These are phyloP conservation scores for Trissolcus japonicus DNA, from an alignment of 2,888 invertebrate genomes.

Conservation along the genomic window DNA sequence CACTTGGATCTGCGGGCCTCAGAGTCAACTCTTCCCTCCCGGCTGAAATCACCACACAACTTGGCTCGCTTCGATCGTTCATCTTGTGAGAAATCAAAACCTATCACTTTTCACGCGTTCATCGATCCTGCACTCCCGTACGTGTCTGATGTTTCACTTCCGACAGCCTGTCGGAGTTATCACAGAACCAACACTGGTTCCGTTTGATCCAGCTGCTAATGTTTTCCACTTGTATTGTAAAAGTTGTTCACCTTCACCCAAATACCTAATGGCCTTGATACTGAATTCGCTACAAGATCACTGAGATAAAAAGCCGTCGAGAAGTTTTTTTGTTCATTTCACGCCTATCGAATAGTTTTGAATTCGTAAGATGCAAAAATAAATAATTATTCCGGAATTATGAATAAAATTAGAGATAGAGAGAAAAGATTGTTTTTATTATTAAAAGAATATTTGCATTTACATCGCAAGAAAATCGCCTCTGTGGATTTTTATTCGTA, in stretches of 20 bases:
- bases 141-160: background rate
- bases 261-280: constrained; percentile 59
- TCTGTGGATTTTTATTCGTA: too few species aligned
- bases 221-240: constrained; percentile 59
- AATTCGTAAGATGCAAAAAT: too few species aligned
- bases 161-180: constrained; percentile 9
- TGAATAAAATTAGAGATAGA: too few species aligned
- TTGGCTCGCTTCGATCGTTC: background rate
- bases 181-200: constrained; percentile 34
- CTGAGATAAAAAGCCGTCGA: constrained; percentile 22
- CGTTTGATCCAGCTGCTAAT: constrained; percentile 33
- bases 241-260: constrained; percentile 67
- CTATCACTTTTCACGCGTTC: background rate
- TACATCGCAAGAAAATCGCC: too few species aligned
- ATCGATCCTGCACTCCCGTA: background rate
- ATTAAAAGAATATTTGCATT: too few species aligned
- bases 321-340: background rate
- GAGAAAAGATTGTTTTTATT: too few species aligned
- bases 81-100: background rate
- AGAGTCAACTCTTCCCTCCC: constrained; percentile 60
- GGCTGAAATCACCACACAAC: constrained; percentile 51
- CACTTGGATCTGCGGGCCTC: constrained; percentile 25
- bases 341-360: too few species aligned
- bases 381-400: too few species aligned
- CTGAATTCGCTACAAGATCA: constrained; percentile 51